Evolutionary conservation across 1,140 invertebrate species (phyloP).

Genomic region (Orchestia grillus): DNA sequence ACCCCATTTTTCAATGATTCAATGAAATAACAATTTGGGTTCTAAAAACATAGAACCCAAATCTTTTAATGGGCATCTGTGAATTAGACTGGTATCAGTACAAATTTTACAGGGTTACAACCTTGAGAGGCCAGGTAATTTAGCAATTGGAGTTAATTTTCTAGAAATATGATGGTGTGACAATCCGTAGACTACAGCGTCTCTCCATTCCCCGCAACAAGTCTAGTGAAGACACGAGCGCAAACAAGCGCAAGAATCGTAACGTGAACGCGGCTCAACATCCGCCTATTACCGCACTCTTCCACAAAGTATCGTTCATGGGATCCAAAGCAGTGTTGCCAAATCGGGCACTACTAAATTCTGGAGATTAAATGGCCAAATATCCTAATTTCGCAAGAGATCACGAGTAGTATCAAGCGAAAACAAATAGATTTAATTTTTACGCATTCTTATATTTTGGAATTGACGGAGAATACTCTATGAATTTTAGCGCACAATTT

Average conservation of each 20-base stretch:
- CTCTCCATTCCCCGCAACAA: neutral
- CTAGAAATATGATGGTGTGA: neutral
- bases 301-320: conserved; percentile 51
- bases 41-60: too few species aligned
- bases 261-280: conserved; percentile 42
- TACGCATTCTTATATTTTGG: neutral
- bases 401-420: neutral
- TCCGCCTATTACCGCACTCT: conserved; percentile 56
- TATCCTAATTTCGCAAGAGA: neutral
- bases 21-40: too few species aligned
- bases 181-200: neutral
- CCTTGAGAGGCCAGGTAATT: neutral
- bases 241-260: neutral
- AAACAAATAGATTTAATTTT: neutral
- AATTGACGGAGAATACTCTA: neutral
- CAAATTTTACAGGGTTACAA: neutral
- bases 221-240: neutral
- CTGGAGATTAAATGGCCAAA: neutral
- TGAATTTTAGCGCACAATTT: neutral
- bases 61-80: too few species aligned
- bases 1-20: too few species aligned
- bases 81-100: neutral
- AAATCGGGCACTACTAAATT: neutral
- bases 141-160: neutral
- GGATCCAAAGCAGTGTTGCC: neutral